These are phyloP conservation scores for Periophthalmodon schlosseri DNA, from an alignment of 2,113 vertebrate genomes.

Conservation along the genomic window DNA sequence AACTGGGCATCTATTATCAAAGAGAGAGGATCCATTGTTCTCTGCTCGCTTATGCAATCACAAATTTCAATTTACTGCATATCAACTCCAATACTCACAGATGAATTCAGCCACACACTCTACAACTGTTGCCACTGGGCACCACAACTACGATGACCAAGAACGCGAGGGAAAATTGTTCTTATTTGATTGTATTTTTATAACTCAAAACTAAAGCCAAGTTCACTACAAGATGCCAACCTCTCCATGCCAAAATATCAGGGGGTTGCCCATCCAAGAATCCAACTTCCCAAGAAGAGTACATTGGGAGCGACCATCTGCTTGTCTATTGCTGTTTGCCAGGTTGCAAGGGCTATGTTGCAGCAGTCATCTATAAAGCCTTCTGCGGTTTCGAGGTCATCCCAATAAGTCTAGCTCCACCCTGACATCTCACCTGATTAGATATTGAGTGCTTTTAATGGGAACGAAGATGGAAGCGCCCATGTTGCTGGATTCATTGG, in stretches of 20 bases:
- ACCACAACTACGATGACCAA: not conserved
- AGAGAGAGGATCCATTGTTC: slow-evolving; percentile 26
- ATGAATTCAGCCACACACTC: not conserved
- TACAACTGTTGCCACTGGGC: slow-evolving; percentile 3
- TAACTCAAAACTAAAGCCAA: not conserved
- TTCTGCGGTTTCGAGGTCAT: slow-evolving; percentile 32
- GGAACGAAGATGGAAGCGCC: slow-evolving; percentile 2
- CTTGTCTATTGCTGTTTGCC: slow-evolving; percentile 57
- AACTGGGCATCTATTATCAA: slow-evolving; percentile 22
- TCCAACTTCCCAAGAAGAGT: slow-evolving; percentile 64
- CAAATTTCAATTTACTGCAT: slow-evolving; percentile 25
- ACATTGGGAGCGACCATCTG: slow-evolving; percentile 70
- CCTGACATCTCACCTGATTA: slow-evolving; percentile 14
- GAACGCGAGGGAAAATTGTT: not conserved
- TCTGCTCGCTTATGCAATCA: slow-evolving; percentile 29
- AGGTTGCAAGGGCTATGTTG: slow-evolving; percentile 42
- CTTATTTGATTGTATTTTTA: not conserved
- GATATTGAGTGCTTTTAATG: slow-evolving; percentile 13
- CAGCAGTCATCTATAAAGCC: slow-evolving; percentile 37
- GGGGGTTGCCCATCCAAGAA: slow-evolving; percentile 64
- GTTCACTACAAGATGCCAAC: slow-evolving; percentile 37
- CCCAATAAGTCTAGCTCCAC: slow-evolving; percentile 2
- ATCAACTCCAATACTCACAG: not conserved
- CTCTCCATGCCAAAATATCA: slow-evolving; percentile 55
- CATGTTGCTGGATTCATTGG: slow-evolving; percentile 3